Conservation (phyloP, 2,797 vertebrate genomes). For the Tragelaphus oryx region DNA sequence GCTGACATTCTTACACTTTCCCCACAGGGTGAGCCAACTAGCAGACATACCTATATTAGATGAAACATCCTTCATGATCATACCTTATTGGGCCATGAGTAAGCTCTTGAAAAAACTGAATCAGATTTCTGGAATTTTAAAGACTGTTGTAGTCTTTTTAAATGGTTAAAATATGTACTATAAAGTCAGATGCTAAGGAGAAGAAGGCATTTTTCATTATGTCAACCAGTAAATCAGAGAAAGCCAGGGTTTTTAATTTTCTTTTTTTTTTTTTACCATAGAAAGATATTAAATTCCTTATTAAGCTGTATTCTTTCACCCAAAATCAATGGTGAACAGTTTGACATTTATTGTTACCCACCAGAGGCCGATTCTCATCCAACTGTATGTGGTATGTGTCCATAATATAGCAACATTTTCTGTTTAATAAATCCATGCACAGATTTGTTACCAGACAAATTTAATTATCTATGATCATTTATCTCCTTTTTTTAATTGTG, state of each 20-base stretch:
- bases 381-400: not conserved
- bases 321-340: not conserved
- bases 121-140: not conserved
- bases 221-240: not conserved
- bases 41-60: not conserved
- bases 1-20: not conserved
- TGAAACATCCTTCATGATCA: not conserved
- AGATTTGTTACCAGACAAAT: not conserved
- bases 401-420: not conserved
- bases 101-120: not conserved
- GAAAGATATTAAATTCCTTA: conserved; percentile 3
- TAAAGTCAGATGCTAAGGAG: not conserved
- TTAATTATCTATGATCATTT: not conserved
- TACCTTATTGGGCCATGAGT: not conserved
- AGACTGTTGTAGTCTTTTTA: not conserved
- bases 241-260: not conserved
- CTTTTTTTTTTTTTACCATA: not conserved
- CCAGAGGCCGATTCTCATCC: not conserved
- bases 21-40: not conserved
- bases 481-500: not conserved
- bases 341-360: not conserved
- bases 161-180: not conserved
- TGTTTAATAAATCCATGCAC: not conserved
- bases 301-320: not conserved
- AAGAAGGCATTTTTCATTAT: not conserved